Base-by-base conservation (phyloP, 2,888 invertebrate species). In the Norana najaformis region DNA sequence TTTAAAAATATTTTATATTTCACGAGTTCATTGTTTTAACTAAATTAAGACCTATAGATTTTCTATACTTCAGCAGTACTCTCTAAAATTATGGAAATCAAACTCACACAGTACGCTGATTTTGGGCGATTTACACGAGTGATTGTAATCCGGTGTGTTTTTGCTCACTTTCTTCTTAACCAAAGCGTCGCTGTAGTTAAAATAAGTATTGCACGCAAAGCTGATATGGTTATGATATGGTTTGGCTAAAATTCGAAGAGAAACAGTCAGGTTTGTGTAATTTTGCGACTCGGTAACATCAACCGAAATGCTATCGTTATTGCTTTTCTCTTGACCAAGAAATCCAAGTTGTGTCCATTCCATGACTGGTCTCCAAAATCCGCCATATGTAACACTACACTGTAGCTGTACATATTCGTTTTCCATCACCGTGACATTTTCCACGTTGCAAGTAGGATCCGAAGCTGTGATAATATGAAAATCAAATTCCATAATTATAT, bases 321-420 rank as follows among this genome's bases (percentile, higher is more conserved):
- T n/a, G 30, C 6, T 69, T 69, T n/a, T 69, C 69, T 69, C 69
- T 69, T 69, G 69, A 11, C n/a, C 30, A 69, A 16, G n/a, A n/a
- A n/a, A 69, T 69, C 69, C 69, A 69, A 69, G 69, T n/a, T 69
- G 69, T 69, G 69, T 69, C 69, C 69, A 69, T 69, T 69, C 69
- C 69, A 69, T 69, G n/a, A n/a, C 69, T n/a, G 69, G 69, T 69
- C 69, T 69, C 69, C 69, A 69, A 8, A 69, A 69, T 11, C 69
- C 69, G 69, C 16, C 69, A n/a, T 69, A 69, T n/a, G n/a, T n/a
- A n/a, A 69, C 69, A 69, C 30, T 69, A n/a, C 69, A 69, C 8
- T n/a, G 69, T n/a, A 69, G n/a, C 8, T 8, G 69, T 30, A 69
- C n/a, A 69, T 69, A 69, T 11, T 69, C 69, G n/a, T 69, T 69